Evolutionary conservation across 2,888 invertebrate species (phyloP).

Genomic region (Muscina levida): DNA sequence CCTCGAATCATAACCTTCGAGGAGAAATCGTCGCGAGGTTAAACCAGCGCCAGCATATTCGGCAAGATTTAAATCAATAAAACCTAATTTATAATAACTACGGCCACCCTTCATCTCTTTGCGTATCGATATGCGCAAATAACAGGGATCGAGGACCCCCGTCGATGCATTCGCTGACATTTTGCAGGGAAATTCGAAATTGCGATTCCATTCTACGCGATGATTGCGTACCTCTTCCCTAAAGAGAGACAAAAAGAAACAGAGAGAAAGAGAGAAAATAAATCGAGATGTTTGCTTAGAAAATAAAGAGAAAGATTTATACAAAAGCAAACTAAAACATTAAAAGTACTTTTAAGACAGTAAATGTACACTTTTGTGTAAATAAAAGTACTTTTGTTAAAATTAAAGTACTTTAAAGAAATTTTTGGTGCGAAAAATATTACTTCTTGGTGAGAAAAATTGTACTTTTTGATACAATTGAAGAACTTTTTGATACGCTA

Average conservation of each 20-base stretch:
- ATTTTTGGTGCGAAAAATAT: no score
- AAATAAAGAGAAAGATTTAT: no score
- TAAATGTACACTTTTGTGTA: no score
- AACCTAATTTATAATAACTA: constrained; percentile 93
- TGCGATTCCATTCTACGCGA: constrained; percentile 94
- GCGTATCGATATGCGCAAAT: constrained; percentile 95
- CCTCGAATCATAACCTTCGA: constrained; percentile 96
- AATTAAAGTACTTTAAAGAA: no score
- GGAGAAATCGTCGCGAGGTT: constrained; percentile 90
- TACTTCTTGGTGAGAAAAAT: no score
- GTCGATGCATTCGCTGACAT: constrained; percentile 98
- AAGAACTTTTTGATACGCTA: no score
- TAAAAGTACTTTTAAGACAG: no score
- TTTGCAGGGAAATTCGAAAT: constrained; percentile 96
- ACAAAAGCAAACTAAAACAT: no score
- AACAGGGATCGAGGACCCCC: constrained; percentile 95
- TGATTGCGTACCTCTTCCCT: constrained; percentile 97
- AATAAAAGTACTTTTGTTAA: no score
- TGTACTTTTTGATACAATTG: no score
- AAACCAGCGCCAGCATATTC: constrained; percentile 97
- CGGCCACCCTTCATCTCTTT: constrained; percentile 89
- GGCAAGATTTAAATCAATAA: constrained; percentile 97
- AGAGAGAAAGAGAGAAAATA: no score
- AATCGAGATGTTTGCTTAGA: no score
- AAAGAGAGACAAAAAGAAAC: constrained; percentile 69